Percentiles rank a stretch among this genome's conserved stretches.
Evolutionary conservation across 2,113 vertebrate genomes (phyloP).

Genomic region (Nyctibius bracteatus): DNA sequence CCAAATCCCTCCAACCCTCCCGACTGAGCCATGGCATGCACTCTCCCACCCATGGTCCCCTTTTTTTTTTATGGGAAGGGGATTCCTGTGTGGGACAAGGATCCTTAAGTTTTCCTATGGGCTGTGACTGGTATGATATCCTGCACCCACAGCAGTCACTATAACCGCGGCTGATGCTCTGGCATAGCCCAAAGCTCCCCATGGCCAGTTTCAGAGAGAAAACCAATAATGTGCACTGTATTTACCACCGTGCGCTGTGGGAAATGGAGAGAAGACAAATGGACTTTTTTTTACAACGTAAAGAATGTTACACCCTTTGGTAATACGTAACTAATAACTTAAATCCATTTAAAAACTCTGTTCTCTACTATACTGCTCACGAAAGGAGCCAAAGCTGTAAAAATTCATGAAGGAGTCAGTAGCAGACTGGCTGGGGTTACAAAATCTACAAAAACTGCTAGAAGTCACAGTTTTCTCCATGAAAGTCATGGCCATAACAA

Average conservation of each 20-base stretch:
- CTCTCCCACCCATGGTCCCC: neutral
- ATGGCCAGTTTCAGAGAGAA: neutral
- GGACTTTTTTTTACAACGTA: slow-evolving; percentile 21
- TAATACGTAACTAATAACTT: slow-evolving; percentile 54
- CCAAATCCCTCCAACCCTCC: neutral
- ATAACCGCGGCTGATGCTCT: neutral
- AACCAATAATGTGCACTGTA: neutral
- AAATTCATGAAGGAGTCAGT: slow-evolving; percentile 55
- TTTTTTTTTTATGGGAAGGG: neutral
- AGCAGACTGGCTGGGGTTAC: slow-evolving; percentile 48
- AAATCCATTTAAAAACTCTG: slow-evolving; percentile 15
- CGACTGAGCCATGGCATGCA: neutral
- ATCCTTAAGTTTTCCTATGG: neutral
- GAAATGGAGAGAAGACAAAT: slow-evolving; percentile 33
- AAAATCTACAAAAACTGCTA: slow-evolving; percentile 37
- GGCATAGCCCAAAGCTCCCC: neutral
- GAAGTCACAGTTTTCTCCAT: slow-evolving; percentile 38
- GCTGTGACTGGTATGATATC: fast-evolving
- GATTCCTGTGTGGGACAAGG: neutral
- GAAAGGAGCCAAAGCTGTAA: slow-evolving; percentile 39
- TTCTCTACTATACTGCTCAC: neutral
- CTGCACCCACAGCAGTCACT: neutral
- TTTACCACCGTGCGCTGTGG: neutral
- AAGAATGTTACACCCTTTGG: slow-evolving; percentile 44
- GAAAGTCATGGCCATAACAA: slow-evolving; percentile 48